phyloP scores from a whole-genome alignment of 2,888 invertebrate species.

The Agrilus biguttatus region DNA sequence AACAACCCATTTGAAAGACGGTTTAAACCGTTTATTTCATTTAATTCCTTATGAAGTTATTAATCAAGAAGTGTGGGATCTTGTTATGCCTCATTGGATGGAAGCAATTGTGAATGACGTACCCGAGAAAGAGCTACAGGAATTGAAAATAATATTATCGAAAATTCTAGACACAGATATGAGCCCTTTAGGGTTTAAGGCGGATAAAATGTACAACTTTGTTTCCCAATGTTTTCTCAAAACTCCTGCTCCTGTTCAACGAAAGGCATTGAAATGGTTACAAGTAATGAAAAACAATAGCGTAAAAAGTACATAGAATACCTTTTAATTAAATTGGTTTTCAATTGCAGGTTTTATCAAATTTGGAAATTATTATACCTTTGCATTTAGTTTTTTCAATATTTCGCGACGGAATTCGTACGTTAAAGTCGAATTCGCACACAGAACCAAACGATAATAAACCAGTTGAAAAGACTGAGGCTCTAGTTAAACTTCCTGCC shows the following conservation, averaged over 20 bases:
- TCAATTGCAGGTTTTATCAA: slow-evolving; percentile 57
- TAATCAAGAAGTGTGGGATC: slow-evolving; percentile 92
- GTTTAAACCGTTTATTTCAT: slow-evolving; percentile 85
- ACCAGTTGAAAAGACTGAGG: too few relatives aligned
- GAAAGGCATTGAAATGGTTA: slow-evolving; percentile 81
- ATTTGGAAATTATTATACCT: slow-evolving; percentile 81
- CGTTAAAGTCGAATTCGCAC: slow-evolving; percentile 45
- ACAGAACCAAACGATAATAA: slow-evolving; percentile 28
- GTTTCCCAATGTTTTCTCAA: slow-evolving; percentile 71
- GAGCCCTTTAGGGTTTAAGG: slow-evolving; percentile 86
- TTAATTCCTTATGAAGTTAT: slow-evolving; percentile 96
- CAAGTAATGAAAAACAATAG: slow-evolving; percentile 38
- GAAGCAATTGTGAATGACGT: slow-evolving; percentile 90
- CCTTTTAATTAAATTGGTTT: background rate
- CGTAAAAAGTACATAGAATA: slow-evolving; percentile 1
- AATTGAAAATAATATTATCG: slow-evolving; percentile 69
- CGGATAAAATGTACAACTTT: slow-evolving; percentile 91
- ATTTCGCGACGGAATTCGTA: slow-evolving; percentile 75
- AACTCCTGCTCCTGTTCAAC: slow-evolving; percentile 67
- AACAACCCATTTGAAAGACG: slow-evolving; percentile 88
- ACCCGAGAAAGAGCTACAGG: slow-evolving; percentile 72
- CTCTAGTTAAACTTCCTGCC: too few relatives aligned
- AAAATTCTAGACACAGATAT: slow-evolving; percentile 96
- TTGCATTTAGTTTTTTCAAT: slow-evolving; percentile 74
- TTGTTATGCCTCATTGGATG: slow-evolving; percentile 99